Evolutionary conservation across 1,140 invertebrate genomes (phyloP).

Genomic region (Sinella curviseta): DNA sequence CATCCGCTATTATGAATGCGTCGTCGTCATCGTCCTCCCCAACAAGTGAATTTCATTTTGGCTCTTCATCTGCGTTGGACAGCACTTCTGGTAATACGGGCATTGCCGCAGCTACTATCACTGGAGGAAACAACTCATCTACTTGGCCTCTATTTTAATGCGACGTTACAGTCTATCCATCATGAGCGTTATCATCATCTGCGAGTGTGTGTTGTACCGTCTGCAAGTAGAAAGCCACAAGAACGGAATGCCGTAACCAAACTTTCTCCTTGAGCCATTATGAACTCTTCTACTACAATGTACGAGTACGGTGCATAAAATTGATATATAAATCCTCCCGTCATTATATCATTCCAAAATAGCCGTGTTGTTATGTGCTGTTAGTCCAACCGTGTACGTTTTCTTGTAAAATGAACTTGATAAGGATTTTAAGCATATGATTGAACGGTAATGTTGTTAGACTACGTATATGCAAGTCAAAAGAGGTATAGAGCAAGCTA

Average conservation of each 20-base stretch:
- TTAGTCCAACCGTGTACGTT: too few relatives aligned
- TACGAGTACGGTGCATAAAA: too few relatives aligned
- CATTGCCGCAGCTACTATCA: neutral
- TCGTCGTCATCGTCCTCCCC: neutral
- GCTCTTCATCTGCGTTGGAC: neutral
- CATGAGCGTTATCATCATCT: neutral
- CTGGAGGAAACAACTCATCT: constrained; percentile 7
- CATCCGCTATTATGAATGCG: neutral
- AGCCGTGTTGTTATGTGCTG: too few relatives aligned
- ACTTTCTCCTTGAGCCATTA: too few relatives aligned
- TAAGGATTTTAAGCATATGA: too few relatives aligned
- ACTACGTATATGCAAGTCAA: too few relatives aligned
- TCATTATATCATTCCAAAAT: too few relatives aligned
- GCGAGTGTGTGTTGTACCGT: neutral
- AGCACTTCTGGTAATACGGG: neutral
- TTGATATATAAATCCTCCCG: too few relatives aligned
- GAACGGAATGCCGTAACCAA: neutral
- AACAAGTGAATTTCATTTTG: constrained; percentile 13
- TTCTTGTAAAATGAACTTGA: too few relatives aligned
- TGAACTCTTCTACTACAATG: too few relatives aligned
- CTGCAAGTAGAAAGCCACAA: neutral
- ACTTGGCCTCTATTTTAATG: constrained; percentile 4
- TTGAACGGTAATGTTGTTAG: too few relatives aligned
- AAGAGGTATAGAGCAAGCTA: too few relatives aligned
- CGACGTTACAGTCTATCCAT: neutral